phyloP scores from a whole-genome alignment of 2,888 invertebrate species.

The Odontomyia ornata region DNA sequence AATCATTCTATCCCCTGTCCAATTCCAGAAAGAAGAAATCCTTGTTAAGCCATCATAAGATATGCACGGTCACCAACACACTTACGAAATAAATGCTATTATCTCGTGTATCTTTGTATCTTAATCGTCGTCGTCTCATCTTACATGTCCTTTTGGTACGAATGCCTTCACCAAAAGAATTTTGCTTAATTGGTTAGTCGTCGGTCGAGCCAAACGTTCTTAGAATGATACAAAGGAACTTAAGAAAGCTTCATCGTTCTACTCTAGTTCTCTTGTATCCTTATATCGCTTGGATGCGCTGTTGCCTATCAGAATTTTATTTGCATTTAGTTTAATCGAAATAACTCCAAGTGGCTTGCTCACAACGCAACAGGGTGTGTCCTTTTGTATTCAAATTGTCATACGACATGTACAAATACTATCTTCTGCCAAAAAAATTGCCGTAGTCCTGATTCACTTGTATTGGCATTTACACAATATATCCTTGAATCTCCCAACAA shows the following conservation, averaged over 20 bases:
- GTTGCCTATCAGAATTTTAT: neutral
- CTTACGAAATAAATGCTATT: neutral
- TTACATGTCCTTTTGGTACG: neutral
- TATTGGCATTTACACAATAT: no score
- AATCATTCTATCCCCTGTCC: neutral
- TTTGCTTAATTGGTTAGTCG: neutral
- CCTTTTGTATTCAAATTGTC: neutral
- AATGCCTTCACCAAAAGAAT: neutral
- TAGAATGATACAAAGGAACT: neutral
- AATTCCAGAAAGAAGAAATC: neutral
- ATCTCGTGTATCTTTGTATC: neutral
- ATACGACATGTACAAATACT: no score
- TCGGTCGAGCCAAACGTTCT: neutral
- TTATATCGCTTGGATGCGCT: neutral
- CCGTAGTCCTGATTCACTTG: no score
- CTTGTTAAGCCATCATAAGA: neutral
- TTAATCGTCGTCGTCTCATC: neutral
- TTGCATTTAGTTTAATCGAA: slow-evolving; percentile 41
- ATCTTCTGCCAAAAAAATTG: no score
- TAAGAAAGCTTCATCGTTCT: no score
- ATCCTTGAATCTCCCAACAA: no score
- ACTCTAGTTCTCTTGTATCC: neutral
- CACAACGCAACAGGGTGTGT: slow-evolving; percentile 29
- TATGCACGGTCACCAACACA: neutral
- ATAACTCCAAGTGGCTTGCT: neutral